Evolutionary conservation across 2,113 vertebrate genomes (phyloP).

Genomic region (Lophotis ruficrista): DNA sequence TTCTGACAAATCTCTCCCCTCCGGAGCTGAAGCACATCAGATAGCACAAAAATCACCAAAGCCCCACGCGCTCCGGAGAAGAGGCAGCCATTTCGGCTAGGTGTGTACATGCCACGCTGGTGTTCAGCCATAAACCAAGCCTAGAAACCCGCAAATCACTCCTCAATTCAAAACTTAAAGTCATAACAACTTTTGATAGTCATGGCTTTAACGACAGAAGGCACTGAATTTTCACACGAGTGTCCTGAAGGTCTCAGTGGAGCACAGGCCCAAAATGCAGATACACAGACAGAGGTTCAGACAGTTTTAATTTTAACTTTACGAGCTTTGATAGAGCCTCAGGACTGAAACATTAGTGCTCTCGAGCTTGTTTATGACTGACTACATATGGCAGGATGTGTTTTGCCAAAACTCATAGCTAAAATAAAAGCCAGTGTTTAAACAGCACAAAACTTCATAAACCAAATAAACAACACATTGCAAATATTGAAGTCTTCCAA

Average conservation of each 20-base stretch:
- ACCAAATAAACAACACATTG: constrained; percentile 32
- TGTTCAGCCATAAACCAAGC: neutral
- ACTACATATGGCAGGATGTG: neutral
- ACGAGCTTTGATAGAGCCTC: neutral
- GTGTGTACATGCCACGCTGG: accelerated
- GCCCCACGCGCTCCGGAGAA: neutral
- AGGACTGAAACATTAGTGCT: neutral
- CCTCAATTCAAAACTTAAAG: neutral
- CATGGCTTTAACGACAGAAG: neutral
- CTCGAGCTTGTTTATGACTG: constrained; percentile 4
- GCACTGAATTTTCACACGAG: neutral
- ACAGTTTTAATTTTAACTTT: neutral
- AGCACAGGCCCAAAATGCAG: neutral
- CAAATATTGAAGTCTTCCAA: constrained; percentile 10
- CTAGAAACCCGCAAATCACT: neutral
- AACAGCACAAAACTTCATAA: constrained; percentile 16
- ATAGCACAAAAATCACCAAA: neutral
- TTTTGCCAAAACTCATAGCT: constrained; percentile 9
- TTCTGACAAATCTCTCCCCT: neutral
- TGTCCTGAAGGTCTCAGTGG: neutral
- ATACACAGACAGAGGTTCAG: neutral
- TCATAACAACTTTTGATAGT: accelerated
- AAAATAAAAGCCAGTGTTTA: neutral
- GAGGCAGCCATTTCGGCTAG: accelerated
- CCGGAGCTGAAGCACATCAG: neutral